phyloP scores from a whole-genome alignment of 1,140 invertebrate species.

The Diplogasteroides magnus region DNA sequence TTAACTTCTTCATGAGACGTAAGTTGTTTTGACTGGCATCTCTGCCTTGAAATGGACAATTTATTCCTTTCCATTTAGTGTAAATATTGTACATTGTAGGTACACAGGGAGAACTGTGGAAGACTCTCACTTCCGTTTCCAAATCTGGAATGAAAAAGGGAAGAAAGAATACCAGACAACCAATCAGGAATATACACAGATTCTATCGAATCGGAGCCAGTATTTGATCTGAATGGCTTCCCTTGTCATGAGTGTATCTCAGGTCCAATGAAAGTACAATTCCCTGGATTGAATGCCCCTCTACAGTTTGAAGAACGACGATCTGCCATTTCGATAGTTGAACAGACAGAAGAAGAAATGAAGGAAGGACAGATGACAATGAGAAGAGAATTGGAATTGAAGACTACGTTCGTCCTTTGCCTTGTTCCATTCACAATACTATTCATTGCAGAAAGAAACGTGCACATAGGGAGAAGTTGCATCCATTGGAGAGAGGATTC shows the following conservation, averaged over 20 bases:
- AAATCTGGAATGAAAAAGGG: slow-evolving; percentile 90
- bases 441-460: slow-evolving; percentile 38
- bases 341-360: slow-evolving; percentile 49
- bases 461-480: slow-evolving; percentile 40
- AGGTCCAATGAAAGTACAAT: slow-evolving; percentile 74
- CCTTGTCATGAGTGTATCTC: slow-evolving; percentile 10
- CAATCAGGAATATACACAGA: slow-evolving; percentile 77
- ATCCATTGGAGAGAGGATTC: slow-evolving; percentile 57
- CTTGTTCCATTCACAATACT: no score
- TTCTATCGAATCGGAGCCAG: slow-evolving; percentile 77
- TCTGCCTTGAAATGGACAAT: not conserved
- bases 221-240: no score
- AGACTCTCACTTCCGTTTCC: slow-evolving; percentile 85
- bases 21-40: not conserved
- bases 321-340: slow-evolving; percentile 34
- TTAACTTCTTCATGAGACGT: slow-evolving; percentile 45
- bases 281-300: slow-evolving; percentile 82
- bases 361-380: slow-evolving; percentile 8
- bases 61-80: slow-evolving; percentile 2
- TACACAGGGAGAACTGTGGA: slow-evolving; percentile 79
- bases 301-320: slow-evolving; percentile 60
- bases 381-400: slow-evolving; percentile 13
- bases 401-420: slow-evolving; percentile 6
- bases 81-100: slow-evolving; percentile 35
- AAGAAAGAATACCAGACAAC: slow-evolving; percentile 74